Conservation (phyloP, 2,113 vertebrate species). For the Aptenodytes patagonicus region DNA sequence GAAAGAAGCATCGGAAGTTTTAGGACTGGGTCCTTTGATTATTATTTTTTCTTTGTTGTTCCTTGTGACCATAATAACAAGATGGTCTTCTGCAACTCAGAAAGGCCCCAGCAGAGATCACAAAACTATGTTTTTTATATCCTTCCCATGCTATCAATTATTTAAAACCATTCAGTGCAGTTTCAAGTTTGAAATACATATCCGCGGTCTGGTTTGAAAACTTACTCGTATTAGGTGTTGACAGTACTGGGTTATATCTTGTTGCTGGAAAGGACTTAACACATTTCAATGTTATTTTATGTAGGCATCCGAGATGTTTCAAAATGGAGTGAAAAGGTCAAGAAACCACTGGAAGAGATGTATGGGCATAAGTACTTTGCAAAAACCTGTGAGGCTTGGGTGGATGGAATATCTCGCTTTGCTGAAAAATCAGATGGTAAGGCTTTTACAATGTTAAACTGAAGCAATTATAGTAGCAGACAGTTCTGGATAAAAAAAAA, state of each 20-base stretch:
- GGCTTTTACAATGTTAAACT: neutral
- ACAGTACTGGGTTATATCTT: neutral
- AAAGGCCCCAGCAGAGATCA: neutral
- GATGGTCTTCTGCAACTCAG: neutral
- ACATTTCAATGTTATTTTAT: neutral
- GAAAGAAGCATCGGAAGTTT: neutral
- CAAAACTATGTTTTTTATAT: neutral
- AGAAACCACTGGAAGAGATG: conserved; percentile 84
- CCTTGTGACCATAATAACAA: neutral
- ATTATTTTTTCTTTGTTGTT: neutral
- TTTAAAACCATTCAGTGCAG: neutral
- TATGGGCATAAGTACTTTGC: conserved; percentile 83
- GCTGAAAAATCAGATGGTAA: conserved; percentile 78
- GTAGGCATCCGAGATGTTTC: conserved; percentile 87
- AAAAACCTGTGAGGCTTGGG: conserved; percentile 84
- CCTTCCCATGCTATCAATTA: neutral
- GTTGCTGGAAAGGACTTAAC: neutral
- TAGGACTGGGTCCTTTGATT: neutral
- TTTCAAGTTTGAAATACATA: neutral
- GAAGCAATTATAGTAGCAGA: neutral
- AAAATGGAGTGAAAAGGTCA: conserved; percentile 84
- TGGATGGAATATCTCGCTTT: conserved; percentile 80
- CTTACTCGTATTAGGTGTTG: neutral
- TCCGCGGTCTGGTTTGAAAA: neutral
- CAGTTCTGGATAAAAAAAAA: neutral